A percentile compares a stretch with the other conserved stretches of the same genome.
Evolutionary conservation across 2,888 invertebrate species (phyloP).

Genomic region (Phyllotreta striolata): DNA sequence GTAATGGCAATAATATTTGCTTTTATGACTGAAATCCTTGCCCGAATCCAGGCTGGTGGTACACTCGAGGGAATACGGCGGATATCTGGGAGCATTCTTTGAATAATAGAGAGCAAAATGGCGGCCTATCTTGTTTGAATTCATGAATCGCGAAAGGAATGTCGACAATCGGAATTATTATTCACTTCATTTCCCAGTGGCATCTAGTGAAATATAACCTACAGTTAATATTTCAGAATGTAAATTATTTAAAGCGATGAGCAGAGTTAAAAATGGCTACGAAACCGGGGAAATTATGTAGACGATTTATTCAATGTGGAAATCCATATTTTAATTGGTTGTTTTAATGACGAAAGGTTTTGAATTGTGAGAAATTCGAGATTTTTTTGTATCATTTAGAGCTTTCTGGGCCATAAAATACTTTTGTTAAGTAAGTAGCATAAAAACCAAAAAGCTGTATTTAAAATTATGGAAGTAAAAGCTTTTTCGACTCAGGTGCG

Average conservation of each 20-base stretch:
- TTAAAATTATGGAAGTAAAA: constrained; percentile 34
- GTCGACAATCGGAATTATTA: constrained; percentile 37
- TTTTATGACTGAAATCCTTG: constrained; percentile 15
- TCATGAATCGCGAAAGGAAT: constrained; percentile 40
- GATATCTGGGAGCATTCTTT: constrained; percentile 40
- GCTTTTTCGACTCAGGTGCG: constrained; percentile 35
- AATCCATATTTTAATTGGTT: too few relatives aligned
- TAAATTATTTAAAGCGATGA: not conserved
- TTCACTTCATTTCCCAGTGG: constrained; percentile 37
- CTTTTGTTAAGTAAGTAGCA: constrained; percentile 4
- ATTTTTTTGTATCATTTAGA: too few relatives aligned
- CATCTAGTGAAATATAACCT: constrained; percentile 30
- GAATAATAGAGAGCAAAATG: constrained; percentile 47
- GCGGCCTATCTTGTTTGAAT: constrained; percentile 44
- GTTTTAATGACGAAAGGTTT: too few relatives aligned
- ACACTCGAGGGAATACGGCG: constrained; percentile 25
- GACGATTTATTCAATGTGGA: too few relatives aligned
- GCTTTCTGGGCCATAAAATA: too few relatives aligned
- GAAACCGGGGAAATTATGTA: not conserved
- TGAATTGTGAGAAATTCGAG: too few relatives aligned
- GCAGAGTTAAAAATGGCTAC: not conserved
- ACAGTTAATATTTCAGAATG: constrained; percentile 30
- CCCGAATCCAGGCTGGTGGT: constrained; percentile 18
- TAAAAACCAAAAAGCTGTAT: constrained; percentile 26
- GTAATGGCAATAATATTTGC: constrained; percentile 19